Base-by-base conservation (phyloP, 2,797 vertebrate genomes). In the Crenichthys baileyi region DNA sequence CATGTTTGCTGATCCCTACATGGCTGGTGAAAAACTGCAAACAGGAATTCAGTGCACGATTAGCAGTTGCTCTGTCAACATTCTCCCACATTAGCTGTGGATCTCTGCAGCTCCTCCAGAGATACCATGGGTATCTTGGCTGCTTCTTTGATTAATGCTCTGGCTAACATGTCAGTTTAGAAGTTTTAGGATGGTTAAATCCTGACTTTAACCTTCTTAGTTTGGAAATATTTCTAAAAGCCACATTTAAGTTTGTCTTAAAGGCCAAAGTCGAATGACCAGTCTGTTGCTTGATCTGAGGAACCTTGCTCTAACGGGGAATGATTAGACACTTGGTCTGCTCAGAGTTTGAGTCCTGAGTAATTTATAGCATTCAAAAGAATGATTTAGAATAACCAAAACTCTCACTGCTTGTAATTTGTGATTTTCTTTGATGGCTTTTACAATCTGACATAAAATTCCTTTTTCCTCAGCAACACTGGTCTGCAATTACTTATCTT, bases 381-480 rank as follows among this genome's bases (percentile, higher is more conserved):
- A 39, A 31, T 13, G 1, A 39, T 8, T 7, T 39, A 65, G 18
- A 22, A 65, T 65, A 39, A 22, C 39, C 36, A 36, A 39, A 65
- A 22, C 39, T 22, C 31, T 22, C 63, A 8, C 63, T 22, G 31
- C 73, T 73, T 84, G 60, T 86, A 87, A 87, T 92, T 92, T 89
- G 67, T 75, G 73, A 80, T 87, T 55, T 81, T 65, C 73, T 80
- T 65, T 56, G 78, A 88, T 82, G 79, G 65, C 71, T 46, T 51
- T 53, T 84, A 73, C 74, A 83, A 72, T 86, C 85, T 73, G 77
- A 79, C 78, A 56, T 72, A 56, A 77, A 75, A 36, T 51, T 65
- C 29, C 8, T 48, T 72, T 67, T 63, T 87, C 79, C 83, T 86
- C 73, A 73, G 60, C 56, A 53, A 82, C 83, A 81, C 84, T 60